Base-by-base conservation (phyloP, 35 echinoderm and acorn worm species). In the Diadema setosum region DNA sequence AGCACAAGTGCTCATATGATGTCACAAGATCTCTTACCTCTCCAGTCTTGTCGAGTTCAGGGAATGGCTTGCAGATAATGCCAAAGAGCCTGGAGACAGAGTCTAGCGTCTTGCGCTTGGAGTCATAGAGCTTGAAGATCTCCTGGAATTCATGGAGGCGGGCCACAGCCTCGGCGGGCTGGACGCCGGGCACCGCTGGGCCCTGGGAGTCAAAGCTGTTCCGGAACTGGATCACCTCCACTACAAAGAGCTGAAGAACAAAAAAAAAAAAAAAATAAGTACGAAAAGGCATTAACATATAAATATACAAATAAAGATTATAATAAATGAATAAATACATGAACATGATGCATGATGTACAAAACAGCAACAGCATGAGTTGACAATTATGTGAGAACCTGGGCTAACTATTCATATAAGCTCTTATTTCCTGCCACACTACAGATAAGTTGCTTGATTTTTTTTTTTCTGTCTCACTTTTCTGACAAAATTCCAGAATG, bases 181-280 rank as follows among this genome's bases (percentile, higher is more conserved):
- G 96, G 31, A 98, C 96, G 7, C 96, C 96, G 9, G 96, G 96
- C 2, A 98, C 92, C 2, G 96, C 96, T 40, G 96, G 96, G 11
- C 96, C 96, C 35, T 98, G 96, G 37, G 96, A 94, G 76, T 98
- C 96, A 94, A 98, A 98, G 73, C 96, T 98, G 69, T 98, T 98
- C 3, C 96, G 46, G 61, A 98, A 98, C 50, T 98, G 96, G 42
- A 98, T 98, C 29, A 98, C 96, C 32, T 98, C 96, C 8, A 98
- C 92, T 11, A 98, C 96, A 87, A 98, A 98, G 33, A 98, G 70
- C 96, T 98, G 86, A 11, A 82, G 58, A 57, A 73, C 21, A 67
- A 81, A 73, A 27, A 73, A 7, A 86, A 34, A 83, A 24, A 41
- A 45, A 39, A n/a, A 16, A 18, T 49, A 82, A 83, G 8, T 0